Evolutionary conservation across 2,888 invertebrate species (phyloP), one percentile per base, ranked within the genome.

Genomic region (Brenthis ino): DNA sequence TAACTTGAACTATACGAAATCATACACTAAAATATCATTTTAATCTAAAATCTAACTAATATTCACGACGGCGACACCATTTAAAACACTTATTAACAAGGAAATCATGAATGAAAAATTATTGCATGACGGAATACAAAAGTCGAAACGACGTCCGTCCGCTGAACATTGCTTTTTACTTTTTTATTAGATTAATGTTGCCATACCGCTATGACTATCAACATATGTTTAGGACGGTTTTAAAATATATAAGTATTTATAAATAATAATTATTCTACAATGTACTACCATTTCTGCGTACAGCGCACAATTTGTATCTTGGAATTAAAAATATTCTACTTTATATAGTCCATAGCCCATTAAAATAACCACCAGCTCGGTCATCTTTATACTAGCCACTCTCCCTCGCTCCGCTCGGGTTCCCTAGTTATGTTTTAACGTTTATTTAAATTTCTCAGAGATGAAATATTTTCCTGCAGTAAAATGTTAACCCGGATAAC

Each of bases 41-140:
- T 84, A 79, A 82, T 83, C 85, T 89, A 87, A 85, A 88, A 86
- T 88, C 85, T 82, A 89, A 87, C 87, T 87, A 89, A 83, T 80
- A 84, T 88, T 88, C 85, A 88, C 85, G 82, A 86, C 83, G 77
- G 84, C 83, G 85, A 88, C 88, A 90, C 88, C 88, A 91, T 87
- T 77, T 85, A 89, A 86, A 89, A 82, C 86, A 87, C 83, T 88
- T 89, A 88, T 85, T 85, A 88, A 78, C 88, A 84, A 88, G 84
- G 87, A 89, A 90, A 87, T 91, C 93, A 92, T 91, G 87, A 87
- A 91, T 92, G 90, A 93, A 91, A 91, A 91, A 89, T 90, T 92
- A 93, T 89, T 91, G 91, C 91, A 91, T 92, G 93, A 93, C 91
- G 92, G 93, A 91, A 89, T 85, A 88, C 87, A 93, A 93, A 90